phyloP scores from a whole-genome alignment of 2,888 invertebrate species.

The Amphimallon solstitiale region DNA sequence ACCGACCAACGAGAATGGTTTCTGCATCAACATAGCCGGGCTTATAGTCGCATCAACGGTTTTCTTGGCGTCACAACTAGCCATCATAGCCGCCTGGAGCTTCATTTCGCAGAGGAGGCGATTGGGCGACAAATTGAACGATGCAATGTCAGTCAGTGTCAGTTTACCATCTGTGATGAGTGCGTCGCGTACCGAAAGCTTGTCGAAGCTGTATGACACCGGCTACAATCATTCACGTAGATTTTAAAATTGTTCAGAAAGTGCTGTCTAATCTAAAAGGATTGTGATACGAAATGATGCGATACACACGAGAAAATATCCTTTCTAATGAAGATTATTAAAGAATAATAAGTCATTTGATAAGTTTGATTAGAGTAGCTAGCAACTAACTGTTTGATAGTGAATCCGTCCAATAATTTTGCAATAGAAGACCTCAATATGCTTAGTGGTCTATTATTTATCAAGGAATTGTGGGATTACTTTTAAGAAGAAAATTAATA shows the following conservation, averaged over 20 bases:
- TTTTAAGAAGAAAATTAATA: too few species aligned
- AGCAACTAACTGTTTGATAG: too few species aligned
- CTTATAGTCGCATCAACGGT: constrained; percentile 86
- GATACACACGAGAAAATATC: not conserved
- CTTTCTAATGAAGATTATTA: not conserved
- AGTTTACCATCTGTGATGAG: constrained; percentile 72
- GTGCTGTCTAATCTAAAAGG: constrained; percentile 7
- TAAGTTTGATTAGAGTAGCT: constrained; percentile 2
- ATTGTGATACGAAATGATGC: constrained; percentile 19
- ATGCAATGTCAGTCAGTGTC: constrained; percentile 69
- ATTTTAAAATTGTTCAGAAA: constrained; percentile 56
- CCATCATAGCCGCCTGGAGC: constrained; percentile 88
- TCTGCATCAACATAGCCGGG: constrained; percentile 82
- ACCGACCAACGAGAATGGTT: constrained; percentile 69
- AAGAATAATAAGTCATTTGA: constrained; percentile 16
- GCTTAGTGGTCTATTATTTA: too few species aligned
- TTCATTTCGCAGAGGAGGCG: constrained; percentile 87
- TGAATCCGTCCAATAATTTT: too few species aligned
- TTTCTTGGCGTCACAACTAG: constrained; percentile 87
- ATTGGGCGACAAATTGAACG: constrained; percentile 66
- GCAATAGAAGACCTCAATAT: too few species aligned
- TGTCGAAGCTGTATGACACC: constrained; percentile 89
- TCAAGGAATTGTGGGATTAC: too few species aligned
- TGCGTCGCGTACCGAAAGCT: constrained; percentile 73
- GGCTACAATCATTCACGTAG: constrained; percentile 80